These are phyloP conservation scores for Cygnus buccinator DNA, from an alignment of 2,113 vertebrate species.

Conservation along the genomic window DNA sequence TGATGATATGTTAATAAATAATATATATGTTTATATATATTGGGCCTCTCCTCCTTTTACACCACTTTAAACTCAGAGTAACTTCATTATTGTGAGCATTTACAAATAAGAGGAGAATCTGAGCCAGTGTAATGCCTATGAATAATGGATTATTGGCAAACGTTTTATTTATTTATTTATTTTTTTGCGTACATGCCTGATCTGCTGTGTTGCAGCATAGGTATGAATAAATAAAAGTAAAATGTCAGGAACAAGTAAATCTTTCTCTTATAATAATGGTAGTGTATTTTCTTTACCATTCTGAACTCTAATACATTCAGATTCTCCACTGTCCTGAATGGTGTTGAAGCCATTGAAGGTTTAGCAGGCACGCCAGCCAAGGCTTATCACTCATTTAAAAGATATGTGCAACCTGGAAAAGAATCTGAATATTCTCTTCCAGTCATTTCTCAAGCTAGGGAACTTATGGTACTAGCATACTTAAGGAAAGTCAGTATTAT, in stretches of 20 bases:
- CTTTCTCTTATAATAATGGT: not conserved
- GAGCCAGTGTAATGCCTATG: not conserved
- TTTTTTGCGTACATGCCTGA: not conserved
- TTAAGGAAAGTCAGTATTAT: not conserved
- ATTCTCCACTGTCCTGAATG: not conserved
- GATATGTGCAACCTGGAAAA: not conserved
- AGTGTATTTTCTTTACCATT: not conserved
- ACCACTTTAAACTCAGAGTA: not conserved
- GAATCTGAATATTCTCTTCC: not conserved
- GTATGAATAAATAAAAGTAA: not conserved
- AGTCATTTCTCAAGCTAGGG: not conserved
- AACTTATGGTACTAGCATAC: not conserved
- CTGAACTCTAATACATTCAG: not conserved
- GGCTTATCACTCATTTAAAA: not conserved
- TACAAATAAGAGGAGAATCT: not conserved
- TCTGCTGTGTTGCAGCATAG: not conserved
- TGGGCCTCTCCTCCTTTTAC: not conserved
- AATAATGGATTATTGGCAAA: not conserved
- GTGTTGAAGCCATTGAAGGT: not conserved
- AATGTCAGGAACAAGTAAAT: not conserved
- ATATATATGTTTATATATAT: not conserved
- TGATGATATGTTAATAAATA: conserved; percentile 14
- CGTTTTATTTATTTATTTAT: too few relatives aligned
- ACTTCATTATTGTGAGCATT: not conserved
- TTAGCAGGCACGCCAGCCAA: not conserved